Conservation (phyloP, 2,113 vertebrate genomes). For the Andinoacara biseriatus region DNA sequence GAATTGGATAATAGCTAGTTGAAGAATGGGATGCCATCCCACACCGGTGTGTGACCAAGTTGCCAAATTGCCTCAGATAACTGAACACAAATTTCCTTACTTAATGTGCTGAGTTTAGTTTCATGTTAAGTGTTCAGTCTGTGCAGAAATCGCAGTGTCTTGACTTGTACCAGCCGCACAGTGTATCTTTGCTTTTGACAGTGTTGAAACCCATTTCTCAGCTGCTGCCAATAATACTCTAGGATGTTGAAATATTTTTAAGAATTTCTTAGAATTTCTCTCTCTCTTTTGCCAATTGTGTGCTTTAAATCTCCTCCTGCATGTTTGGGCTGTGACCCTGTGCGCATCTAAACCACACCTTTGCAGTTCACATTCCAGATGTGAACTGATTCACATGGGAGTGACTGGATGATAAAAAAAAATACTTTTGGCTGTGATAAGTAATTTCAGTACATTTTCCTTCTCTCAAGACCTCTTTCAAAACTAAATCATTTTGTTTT, state of each 20-base stretch:
- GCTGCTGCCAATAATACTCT: neutral
- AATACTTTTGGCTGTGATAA: neutral
- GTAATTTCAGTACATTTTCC: neutral
- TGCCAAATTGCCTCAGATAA: too few species aligned
- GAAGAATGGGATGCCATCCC: too few species aligned
- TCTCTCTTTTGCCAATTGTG: neutral
- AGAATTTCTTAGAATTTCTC: neutral
- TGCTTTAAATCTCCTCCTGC: neutral
- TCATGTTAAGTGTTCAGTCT: neutral
- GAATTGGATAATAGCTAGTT: too few species aligned
- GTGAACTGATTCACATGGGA: neutral
- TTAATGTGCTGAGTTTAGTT: neutral
- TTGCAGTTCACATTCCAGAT: neutral
- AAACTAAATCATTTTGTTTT: too few species aligned
- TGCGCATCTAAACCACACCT: neutral
- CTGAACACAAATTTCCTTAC: too few species aligned
- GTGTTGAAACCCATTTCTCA: neutral
- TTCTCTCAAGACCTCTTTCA: too few species aligned
- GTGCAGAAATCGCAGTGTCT: neutral
- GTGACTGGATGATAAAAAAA: neutral
- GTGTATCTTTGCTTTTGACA: neutral
- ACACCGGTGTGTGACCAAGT: too few species aligned
- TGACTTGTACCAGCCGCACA: neutral
- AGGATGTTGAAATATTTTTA: neutral
- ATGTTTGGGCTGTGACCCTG: constrained; percentile 17